phyloP scores from a whole-genome alignment of 2,113 vertebrate genomes.

The Melozone crissalis region DNA sequence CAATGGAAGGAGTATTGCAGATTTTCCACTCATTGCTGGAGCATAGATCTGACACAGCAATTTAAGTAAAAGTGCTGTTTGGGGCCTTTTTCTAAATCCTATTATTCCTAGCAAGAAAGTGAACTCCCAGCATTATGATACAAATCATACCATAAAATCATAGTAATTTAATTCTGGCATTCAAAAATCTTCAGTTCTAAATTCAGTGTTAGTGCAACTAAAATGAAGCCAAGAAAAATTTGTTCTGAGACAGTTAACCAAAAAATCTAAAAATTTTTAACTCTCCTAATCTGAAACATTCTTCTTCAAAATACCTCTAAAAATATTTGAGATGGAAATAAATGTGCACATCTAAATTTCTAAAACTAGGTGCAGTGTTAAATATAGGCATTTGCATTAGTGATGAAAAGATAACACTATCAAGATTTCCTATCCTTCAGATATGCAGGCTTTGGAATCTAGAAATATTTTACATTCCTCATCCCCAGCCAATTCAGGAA shows the following conservation, averaged over 20 bases:
- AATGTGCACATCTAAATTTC: not conserved
- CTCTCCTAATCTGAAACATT: not conserved
- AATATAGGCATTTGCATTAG: not conserved
- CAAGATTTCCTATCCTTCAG: not conserved
- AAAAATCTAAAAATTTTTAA: not conserved
- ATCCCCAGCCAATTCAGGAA: constrained; percentile 2
- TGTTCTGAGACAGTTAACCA: not conserved
- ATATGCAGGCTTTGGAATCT: not conserved
- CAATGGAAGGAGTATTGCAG: not conserved
- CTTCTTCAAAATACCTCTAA: not conserved
- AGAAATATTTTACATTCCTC: constrained; percentile 27
- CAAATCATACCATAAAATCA: not conserved
- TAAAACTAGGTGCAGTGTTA: not conserved
- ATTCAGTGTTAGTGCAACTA: not conserved
- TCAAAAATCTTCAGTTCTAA: not conserved
- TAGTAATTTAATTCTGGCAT: not conserved
- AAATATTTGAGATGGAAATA: not conserved
- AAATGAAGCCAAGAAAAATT: constrained; percentile 31
- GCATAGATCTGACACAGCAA: constrained; percentile 1
- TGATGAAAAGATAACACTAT: not conserved
- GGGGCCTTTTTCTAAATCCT: not conserved
- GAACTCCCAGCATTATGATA: constrained; percentile 13
- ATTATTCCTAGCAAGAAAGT: constrained; percentile 8
- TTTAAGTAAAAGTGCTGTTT: not conserved
- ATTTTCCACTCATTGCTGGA: constrained; percentile 29